Base-by-base conservation (phyloP, 2,888 invertebrate species). In the Trachelus troglodyta region DNA sequence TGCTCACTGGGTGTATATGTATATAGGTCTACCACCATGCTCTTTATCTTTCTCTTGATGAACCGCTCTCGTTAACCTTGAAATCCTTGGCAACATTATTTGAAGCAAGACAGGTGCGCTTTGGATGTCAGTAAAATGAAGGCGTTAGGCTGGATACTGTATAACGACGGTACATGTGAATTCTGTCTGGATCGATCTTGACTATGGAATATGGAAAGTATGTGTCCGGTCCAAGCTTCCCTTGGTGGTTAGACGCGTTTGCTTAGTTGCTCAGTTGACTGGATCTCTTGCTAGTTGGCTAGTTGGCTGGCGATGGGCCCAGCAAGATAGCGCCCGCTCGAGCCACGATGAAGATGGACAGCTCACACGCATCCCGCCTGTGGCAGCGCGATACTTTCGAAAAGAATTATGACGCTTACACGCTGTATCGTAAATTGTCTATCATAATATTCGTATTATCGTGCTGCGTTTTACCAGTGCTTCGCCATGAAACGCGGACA, bases 391-490 rank as follows among this genome's bases (percentile, higher is more conserved):
- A 56, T 56, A 56, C 23, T 56, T 56, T 56, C 23, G 23, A 56
- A 56, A 78, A 78, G 71, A 80, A 74, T 40, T 69, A 77, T 74
- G 78, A 78, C 75, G 74, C 40, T 40, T 74, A 77, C 79, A 40
- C 76, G 78, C 73, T 77, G 56, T 81, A 82, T 83, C 85, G 84
- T 86, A 86, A 87, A 87, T 87, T 82, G 83, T 78, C 81, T 79
- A 82, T 84, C 83, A 84, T 79, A 83, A 86, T 86, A 87, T 86
- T 85, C 82, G 83, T 85, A 86, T 87, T 87, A 87, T 86, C 85
- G 82, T 78, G 75, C 78, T 75, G 81, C 77, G 80, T 81, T 79
- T 81, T 79, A 79, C 76, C 76, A 75, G 79, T 23, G 34, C 71
- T 77, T 74, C 79, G 79, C 77, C 78, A 80, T 69, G 79, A 81